Evolutionary conservation across 1,140 invertebrate species (phyloP).

Genomic region (Carcinoscorpius rotundicauda): DNA sequence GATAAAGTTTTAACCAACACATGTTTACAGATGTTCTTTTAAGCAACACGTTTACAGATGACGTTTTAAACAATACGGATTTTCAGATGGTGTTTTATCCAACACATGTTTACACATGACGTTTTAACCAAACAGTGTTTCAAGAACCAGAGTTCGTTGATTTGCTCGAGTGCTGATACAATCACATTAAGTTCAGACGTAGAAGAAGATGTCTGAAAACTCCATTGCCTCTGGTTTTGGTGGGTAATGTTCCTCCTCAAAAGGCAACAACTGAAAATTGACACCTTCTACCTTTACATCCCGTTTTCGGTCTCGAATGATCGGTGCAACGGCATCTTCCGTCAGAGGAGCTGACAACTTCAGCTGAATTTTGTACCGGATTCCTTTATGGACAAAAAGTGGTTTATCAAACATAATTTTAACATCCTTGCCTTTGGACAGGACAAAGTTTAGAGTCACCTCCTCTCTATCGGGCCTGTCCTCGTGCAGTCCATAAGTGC

Average conservation of each 20-base stretch:
- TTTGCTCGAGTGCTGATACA: too few species aligned
- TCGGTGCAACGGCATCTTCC: slow-evolving; percentile 16
- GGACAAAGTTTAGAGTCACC: slow-evolving; percentile 11
- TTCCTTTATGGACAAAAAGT: slow-evolving; percentile 21
- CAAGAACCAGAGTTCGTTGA: too few species aligned
- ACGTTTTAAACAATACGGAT: too few species aligned
- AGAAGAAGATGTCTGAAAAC: slow-evolving; percentile 18
- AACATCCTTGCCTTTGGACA: slow-evolving; percentile 26
- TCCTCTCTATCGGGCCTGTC: slow-evolving; percentile 14
- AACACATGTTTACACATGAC: too few species aligned
- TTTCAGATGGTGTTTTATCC: too few species aligned
- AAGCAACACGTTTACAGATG: too few species aligned
- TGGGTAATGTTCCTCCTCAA: slow-evolving; percentile 12
- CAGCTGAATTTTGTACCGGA: slow-evolving; percentile 15
- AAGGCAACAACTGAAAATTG: slow-evolving; percentile 18
- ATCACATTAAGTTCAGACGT: slow-evolving; percentile 9
- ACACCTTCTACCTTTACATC: slow-evolving; percentile 16
- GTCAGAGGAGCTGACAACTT: slow-evolving; percentile 12
- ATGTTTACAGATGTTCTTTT: too few species aligned
- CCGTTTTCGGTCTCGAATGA: slow-evolving; percentile 15
- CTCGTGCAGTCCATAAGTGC: slow-evolving; percentile 17
- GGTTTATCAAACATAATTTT: slow-evolving; percentile 24
- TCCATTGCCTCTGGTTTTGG: slow-evolving; percentile 14
- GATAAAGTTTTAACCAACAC: too few species aligned
- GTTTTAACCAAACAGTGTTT: too few species aligned